Evolutionary conservation across 2,888 invertebrate genomes (phyloP), one percentile per base, ranked within the genome.

Genomic region (Drosophila suboccidentalis): DNA sequence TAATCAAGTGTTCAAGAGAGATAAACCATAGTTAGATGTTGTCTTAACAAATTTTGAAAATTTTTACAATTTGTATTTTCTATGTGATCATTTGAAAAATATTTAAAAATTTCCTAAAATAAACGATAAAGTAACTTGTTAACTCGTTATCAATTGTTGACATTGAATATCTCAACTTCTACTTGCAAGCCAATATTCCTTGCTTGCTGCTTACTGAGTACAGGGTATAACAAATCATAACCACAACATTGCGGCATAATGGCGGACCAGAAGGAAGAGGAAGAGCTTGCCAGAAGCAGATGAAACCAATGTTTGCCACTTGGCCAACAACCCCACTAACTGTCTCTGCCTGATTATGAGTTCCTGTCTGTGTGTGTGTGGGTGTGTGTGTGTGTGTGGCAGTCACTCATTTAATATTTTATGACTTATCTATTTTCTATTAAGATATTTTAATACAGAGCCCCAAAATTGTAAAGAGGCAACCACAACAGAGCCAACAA

Each of bases 361-460:
- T 53, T 51, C 44, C 70, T 53, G 44, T 50, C 29, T 53, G 32
- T 39, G 13, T 34, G 47, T 49, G 22, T 43, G 43, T 19, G 32
- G 57, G 50, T 46, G 38, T 64, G 19, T 65, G 19, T 67, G 26
- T 73, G 50, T 70, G 39, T 65, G 57, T 65, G 63, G 44, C 61
- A 75, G 82, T 69, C 79, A 73, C 77, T 81, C 80, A 70, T 77
- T 87, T 77, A 87, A 88, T 80, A 86, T 85, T 85, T 81, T 71
- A 86, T 78, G 80, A 83, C 76, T 88, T 88, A 87, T 87, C 85
- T 85, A 77, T 82, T 87, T 86, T 86, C 85, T 87, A 86, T 86
- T 86, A 85, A 85, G 87, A 79, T 81, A 82, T 87, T 87, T 85
- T 71, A 85, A 70, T 70, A 70, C 43, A 71, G 63, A 72, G 54